Base-by-base conservation (phyloP, 2,113 vertebrate species). In the Ptilorrhoa leucosticta region DNA sequence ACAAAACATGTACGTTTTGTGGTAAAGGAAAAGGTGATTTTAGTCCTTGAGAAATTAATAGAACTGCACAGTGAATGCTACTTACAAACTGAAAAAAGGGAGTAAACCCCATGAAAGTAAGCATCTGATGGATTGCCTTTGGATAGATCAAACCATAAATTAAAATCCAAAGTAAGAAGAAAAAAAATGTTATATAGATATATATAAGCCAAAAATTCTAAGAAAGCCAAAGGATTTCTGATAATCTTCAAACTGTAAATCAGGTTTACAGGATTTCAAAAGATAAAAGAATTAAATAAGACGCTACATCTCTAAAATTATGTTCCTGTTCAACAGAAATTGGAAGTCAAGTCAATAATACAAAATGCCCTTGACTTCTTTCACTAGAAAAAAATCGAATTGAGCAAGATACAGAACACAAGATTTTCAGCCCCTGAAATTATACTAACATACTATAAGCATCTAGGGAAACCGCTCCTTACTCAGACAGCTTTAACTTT, bases 31-130 rank as follows among this genome's bases (percentile, higher is more conserved):
- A 82, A 92, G 58, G 94, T 97, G 98, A 94, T 63, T 60, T 93
- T 97, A 97, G 82, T 87, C 93, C 88, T 96, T 96, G 23, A 27
- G 78, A 85, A 94, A 95, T 89, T 79, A 96, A 94, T 4, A 92
- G 81, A 97, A 80, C 37, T 80, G 81, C 88, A 86, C 94, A 96
- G 82, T 95, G 93, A 94, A 96, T 94, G 92, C 98, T 99, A 99
- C 99, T 99, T 99, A 99, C 99, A 99, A 99, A 99, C 99, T 98
- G 99, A 99, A 98, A 99, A 99, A 98, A 99, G 98, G 98, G 98
- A 98, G 98, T 99, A 98, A 98, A 99, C 98, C 97, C 98, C 99
- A 98, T 98, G 98, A 98, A 98, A 98, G 98, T 98, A 98, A 98
- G 98, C 98, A 97, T 99, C 99, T 98, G 98, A 98, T 98, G 98